Evolutionary conservation across 30 jellyfish, hydroid and myxozoan genomes (phyloP).

Genomic region (Aurelia sp.): DNA sequence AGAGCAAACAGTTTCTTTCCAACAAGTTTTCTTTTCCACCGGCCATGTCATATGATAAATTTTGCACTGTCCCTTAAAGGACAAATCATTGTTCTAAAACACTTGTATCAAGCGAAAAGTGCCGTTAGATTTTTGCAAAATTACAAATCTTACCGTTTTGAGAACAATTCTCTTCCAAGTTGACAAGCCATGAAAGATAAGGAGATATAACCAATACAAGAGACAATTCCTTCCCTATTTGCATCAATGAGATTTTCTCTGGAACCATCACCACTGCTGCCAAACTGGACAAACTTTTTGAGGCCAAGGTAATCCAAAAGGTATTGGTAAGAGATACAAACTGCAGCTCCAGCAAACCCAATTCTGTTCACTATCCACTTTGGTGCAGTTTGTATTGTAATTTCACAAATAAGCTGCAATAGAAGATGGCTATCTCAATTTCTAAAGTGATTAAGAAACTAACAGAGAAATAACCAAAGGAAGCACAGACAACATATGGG

Average conservation of each 20-base stretch:
- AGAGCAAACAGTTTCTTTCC: too few relatives aligned
- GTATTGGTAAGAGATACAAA: constrained; percentile 48
- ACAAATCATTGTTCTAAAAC: too few relatives aligned
- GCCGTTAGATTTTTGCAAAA: background rate
- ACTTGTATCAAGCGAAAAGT: too few relatives aligned
- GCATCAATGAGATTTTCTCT: constrained; percentile 80
- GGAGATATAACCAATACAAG: constrained; percentile 72
- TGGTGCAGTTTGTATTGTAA: background rate
- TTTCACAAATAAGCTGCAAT: constrained; percentile 22
- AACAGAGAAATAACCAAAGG: too few relatives aligned
- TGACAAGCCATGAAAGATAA: constrained; percentile 64
- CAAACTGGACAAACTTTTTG: constrained; percentile 45
- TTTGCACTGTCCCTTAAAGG: too few relatives aligned
- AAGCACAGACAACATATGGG: too few relatives aligned
- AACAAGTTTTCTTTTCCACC: too few relatives aligned
- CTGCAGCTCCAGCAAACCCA: constrained; percentile 30
- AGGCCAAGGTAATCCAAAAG: constrained; percentile 55
- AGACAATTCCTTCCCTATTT: constrained; percentile 86
- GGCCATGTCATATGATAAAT: too few relatives aligned
- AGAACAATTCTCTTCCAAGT: constrained; percentile 66
- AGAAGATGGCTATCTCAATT: background rate
- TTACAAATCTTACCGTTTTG: constrained; percentile 9
- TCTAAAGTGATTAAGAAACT: too few relatives aligned
- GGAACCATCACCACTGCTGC: constrained; percentile 62
- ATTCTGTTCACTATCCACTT: background rate